Base-by-base conservation (phyloP, 2,113 vertebrate genomes). In the Crotophaga sulcirostris region DNA sequence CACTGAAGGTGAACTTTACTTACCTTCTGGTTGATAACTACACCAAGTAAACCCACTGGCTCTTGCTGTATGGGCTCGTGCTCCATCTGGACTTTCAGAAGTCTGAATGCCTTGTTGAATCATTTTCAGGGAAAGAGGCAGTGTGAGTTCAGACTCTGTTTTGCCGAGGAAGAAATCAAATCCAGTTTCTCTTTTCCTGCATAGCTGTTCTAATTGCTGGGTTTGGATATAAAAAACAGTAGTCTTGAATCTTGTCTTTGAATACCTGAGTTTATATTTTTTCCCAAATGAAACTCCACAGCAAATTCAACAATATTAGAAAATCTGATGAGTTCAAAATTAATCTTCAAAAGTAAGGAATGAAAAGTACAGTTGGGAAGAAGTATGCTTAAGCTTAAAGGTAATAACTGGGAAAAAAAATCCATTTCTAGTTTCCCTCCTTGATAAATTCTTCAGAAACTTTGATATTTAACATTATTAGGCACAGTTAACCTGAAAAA, bases 31-130 rank as follows among this genome's bases (percentile, higher is more conserved):
- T 25, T 63, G 62, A 47, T 38, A 3, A n/a, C 2, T 29, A 28
- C 11, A 64, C 5, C 36, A 59, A 1, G 52, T 59, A 51, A 84
- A 87, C 13, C n/a, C 45, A 10, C 31, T 31, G 56, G 13, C 24
- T 75, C 9, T 74, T 0, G 0, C 4, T 11, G 17, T 59, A 24
- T 2, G 3, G 31, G 15, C 29, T 89, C 15, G 10, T 0, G 1
- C 52, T 82, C 20, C 44, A 66, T 13, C 34, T 63, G 25, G 5
- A 14, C 29, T 68, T 88, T 86, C 49, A 66, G 76, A 70, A 90
- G 69, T 59, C 45, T 23, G 54, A 84, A 49, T 4, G 6, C 3
- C 0, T 9, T 0, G 0, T 73, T 58, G 58, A 51, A 58, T 70
- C 2, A 9, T n/a, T 73, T 33, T 23, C 23, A 49, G 40, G 24